Percentiles rank a stretch among this genome's conserved stretches.
Conservation (phyloP, 2,113 vertebrate genomes). For the Grallaria varia region DNA sequence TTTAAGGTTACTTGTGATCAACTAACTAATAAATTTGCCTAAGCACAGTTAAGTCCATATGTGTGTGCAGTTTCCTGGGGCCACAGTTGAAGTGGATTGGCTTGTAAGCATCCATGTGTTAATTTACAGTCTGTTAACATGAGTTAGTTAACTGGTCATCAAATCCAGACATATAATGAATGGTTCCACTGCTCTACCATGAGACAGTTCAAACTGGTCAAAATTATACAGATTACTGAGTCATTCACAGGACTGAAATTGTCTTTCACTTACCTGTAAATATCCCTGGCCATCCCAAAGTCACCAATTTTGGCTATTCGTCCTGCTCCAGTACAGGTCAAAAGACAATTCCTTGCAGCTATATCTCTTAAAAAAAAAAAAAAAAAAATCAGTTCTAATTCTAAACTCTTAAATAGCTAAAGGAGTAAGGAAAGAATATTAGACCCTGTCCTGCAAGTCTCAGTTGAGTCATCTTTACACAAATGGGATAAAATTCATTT, state of each 20-base stretch:
- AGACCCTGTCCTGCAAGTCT: neutral
- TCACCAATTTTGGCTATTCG: slow-evolving; percentile 90
- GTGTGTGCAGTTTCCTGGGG: neutral
- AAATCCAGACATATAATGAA: neutral
- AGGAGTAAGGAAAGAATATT: neutral
- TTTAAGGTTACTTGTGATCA: neutral
- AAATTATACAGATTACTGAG: neutral
- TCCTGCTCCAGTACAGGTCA: slow-evolving; percentile 81
- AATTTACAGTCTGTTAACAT: neutral
- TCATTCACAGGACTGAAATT: neutral
- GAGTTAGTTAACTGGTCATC: neutral
- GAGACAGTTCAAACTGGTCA: neutral
- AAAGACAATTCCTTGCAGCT: slow-evolving; percentile 89
- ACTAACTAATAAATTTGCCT: neutral
- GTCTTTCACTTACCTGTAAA: slow-evolving; percentile 80
- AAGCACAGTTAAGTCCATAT: neutral
- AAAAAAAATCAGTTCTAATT: neutral
- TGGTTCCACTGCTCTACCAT: neutral
- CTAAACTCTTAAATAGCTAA: neutral
- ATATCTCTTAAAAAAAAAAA: slow-evolving; percentile 79
- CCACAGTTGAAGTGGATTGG: neutral
- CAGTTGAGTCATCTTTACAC: neutral
- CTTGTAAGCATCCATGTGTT: neutral
- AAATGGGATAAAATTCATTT: neutral
- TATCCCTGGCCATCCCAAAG: slow-evolving; percentile 92